Conservation (phyloP, 2,797 vertebrate genomes). For the Sebastes dallii region DNA sequence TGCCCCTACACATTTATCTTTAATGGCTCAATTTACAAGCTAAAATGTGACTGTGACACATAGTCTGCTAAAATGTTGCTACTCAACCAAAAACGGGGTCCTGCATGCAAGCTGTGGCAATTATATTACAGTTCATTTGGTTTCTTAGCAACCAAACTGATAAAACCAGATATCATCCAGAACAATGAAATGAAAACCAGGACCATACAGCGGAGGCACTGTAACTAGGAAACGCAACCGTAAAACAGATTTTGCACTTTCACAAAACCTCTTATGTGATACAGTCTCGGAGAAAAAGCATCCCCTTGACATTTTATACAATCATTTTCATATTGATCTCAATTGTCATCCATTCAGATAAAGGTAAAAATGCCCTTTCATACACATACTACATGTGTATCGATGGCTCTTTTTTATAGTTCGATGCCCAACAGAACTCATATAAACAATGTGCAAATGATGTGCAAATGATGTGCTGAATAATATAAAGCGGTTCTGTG, state of each 20-base stretch:
- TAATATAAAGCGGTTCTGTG: constrained; percentile 68
- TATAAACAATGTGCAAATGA: constrained; percentile 69
- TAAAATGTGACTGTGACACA: constrained; percentile 53
- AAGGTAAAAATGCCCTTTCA: constrained; percentile 57
- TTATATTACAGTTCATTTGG: constrained; percentile 76
- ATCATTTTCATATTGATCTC: constrained; percentile 51
- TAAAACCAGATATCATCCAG: constrained; percentile 74
- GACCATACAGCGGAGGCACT: constrained; percentile 75
- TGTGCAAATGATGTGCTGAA: constrained; percentile 56
- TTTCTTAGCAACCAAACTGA: constrained; percentile 80
- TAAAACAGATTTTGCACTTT: constrained; percentile 54
- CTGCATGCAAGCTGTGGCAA: constrained; percentile 76
- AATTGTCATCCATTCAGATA: constrained; percentile 46
- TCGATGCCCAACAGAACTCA: constrained; percentile 52
- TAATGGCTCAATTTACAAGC: constrained; percentile 71
- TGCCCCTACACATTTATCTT: constrained; percentile 44
- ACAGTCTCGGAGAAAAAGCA: constrained; percentile 30
- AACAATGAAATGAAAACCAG: constrained; percentile 76
- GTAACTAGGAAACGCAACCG: constrained; percentile 61
- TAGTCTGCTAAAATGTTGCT: constrained; percentile 60
- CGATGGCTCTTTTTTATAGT: constrained; percentile 58
- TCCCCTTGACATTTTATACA: constrained; percentile 46
- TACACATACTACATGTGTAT: constrained; percentile 48
- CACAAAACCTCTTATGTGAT: constrained; percentile 42
- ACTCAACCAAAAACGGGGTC: constrained; percentile 65